Evolutionary conservation across 2,113 vertebrate species (phyloP), one percentile per base, ranked within the genome.

Genomic region (Scophthalmus maximus): DNA sequence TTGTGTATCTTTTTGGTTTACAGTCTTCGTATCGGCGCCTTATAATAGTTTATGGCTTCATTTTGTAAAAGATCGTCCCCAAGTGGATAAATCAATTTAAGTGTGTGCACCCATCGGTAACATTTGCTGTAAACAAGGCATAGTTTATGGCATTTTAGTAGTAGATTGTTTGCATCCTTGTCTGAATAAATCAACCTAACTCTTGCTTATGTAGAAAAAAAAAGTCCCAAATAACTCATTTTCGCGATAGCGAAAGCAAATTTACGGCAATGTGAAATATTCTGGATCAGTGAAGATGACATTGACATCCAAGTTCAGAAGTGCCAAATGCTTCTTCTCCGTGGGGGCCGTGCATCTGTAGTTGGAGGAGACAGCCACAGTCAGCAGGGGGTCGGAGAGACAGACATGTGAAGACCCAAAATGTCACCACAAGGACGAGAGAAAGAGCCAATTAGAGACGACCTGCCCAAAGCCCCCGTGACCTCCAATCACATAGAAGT

Each of bases 361-460:
- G 36, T 5, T 40, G 36, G 36, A 17, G 15, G 14, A 40, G 14
- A 29, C 50, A 22, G 14, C 62, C 8, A 3, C n/a, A n/a, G n/a
- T n/a, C n/a, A n/a, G n/a, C n/a, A n/a, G n/a, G n/a, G n/a, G n/a
- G n/a, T n/a, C n/a, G n/a, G 27, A 42, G 65, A 67, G 78, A 78
- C 56, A 42, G 68, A 73, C 71, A 70, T 38, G 70, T 74, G 68
- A 67, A 44, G 60, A 80, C 62, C 74, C 64, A 53, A 88, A 87
- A 87, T 83, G 85, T 83, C 88, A 87, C 27, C 29, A 53, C 8
- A 32, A 81, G 57, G 59, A 72, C 10, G 29, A 29, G 8, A 58
- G 69, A 67, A 86, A 87, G 66, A 88, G 76, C 73, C 79, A 82
- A 88, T 88, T 89, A 86, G 73, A 81, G 78, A 55, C 25, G 56